Percentiles rank a stretch among this genome's conserved stretches.
phyloP scores from a whole-genome alignment of 1,140 invertebrate species.

The Brachionus rotundiformis region DNA sequence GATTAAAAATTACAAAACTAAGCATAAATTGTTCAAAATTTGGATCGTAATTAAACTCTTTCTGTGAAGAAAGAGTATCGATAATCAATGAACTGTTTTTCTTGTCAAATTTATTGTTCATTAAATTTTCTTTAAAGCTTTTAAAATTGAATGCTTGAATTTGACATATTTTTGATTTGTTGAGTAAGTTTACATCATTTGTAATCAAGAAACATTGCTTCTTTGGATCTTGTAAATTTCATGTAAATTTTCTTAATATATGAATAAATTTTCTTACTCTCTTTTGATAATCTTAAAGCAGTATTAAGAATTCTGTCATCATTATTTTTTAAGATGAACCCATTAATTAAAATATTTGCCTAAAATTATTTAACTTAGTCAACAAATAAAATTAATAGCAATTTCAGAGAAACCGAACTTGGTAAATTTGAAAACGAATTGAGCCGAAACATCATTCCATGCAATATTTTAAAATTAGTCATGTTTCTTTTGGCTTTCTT shows the following conservation, averaged over 20 bases:
- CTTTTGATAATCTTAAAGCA: background rate
- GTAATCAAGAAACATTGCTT: background rate
- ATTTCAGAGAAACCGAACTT: too few species aligned
- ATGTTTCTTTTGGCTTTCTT: too few species aligned
- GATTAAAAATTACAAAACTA: background rate
- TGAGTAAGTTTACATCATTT: slow-evolving; percentile 45
- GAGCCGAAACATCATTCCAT: too few species aligned
- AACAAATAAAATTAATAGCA: too few species aligned
- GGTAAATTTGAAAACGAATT: too few species aligned
- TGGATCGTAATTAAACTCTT: background rate
- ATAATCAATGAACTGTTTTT: background rate
- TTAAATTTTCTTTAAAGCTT: background rate
- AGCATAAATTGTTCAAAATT: background rate
- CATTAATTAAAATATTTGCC: background rate
- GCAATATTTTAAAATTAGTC: too few species aligned
- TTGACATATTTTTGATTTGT: slow-evolving; percentile 38
- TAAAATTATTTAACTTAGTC: too few species aligned
- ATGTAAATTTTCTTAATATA: background rate
- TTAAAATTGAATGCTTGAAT: slow-evolving; percentile 27
- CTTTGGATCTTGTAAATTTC: background rate
- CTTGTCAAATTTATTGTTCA: background rate
- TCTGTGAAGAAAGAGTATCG: background rate
- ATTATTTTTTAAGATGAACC: background rate
- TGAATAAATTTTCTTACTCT: background rate
- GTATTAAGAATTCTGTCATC: slow-evolving; percentile 22